Evolutionary conservation across 2,797 vertebrate genomes (phyloP), one percentile per base, ranked within the genome.

Genomic region (Poecile montanus): DNA sequence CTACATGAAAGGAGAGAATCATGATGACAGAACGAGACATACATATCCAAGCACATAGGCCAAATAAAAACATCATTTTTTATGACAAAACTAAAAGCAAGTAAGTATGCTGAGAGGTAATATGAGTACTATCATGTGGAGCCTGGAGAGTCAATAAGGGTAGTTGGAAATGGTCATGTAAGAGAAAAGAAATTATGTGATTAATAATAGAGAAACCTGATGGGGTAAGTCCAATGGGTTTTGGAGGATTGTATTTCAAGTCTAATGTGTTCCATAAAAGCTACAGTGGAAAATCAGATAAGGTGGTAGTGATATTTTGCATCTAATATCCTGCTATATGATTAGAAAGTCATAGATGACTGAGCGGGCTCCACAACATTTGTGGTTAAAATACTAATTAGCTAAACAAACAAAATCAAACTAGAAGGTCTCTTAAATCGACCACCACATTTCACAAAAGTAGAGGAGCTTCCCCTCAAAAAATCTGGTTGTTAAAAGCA

Each of bases 241-340:
- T 89, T 66, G 26, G 25, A 81, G 57, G 70, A 86, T 56, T 78
- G 13, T 23, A 73, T 89, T 94, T 94, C 73, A 76, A 30, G 21
- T 68, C 56, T 96, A 84, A 94, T 81, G 73, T 30, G 29, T 78
- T 93, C 76, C 51, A 78, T 73, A 84, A 95, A 92, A 85, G 54
- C 54, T 94, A 25, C 25, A 73, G 36, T 48, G 73, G 58, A 92
- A 96, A 95, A 77, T 32, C 19, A 29, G 77, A 54, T 93, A 74
- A 70, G 60, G 65, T 73, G n/a, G 44, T 62, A 16, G 27, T 75
- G 23, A 60, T 83, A 79, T 70, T 93, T 79, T 94, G 40, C 26
- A 66, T 88, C 21, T 47, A 80, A 34, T 90, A 77, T 80, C 34
- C 47, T 87, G 53, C 29, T 83, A 71, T 36, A 19, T 54, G 45